A percentile compares a stretch with the other conserved stretches of the same genome.
Conservation (phyloP, 2,888 invertebrate species). For the Onthophagus sagittarius region DNA sequence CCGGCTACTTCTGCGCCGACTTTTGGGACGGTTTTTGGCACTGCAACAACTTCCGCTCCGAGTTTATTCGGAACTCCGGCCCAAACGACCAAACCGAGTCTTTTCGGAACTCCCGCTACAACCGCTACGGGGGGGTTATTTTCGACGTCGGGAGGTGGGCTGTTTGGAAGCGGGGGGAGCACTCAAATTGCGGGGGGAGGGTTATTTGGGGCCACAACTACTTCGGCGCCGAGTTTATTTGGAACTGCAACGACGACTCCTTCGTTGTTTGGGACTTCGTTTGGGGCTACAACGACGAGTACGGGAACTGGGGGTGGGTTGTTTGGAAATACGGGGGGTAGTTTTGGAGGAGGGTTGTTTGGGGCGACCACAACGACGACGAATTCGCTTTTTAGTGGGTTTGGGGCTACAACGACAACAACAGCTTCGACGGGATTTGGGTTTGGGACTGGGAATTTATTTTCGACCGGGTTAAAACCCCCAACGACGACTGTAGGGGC, state of each 20-base stretch:
- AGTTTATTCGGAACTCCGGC: conserved; percentile 23
- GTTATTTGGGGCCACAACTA: conserved; percentile 36
- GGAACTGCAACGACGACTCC: conserved; percentile 45
- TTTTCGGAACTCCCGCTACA: conserved; percentile 49
- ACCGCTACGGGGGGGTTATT: conserved; percentile 35
- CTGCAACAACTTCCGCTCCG: conserved; percentile 32
- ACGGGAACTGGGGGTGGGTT: conserved; percentile 18
- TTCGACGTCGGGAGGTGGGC: conserved; percentile 32
- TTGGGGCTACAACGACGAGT: conserved; percentile 40
- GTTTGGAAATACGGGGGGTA: conserved; percentile 20
- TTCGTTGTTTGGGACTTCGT: conserved; percentile 46
- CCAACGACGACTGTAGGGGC: conserved; percentile 43
- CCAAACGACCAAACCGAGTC: conserved; percentile 41
- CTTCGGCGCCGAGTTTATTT: conserved; percentile 46
- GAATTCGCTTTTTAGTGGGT: conserved; percentile 45
- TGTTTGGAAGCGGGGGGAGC: conserved; percentile 37
- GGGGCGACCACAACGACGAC: conserved; percentile 40
- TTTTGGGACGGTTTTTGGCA: conserved; percentile 36
- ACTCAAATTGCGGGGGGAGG: conserved; percentile 29
- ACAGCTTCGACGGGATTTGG: conserved; percentile 43
- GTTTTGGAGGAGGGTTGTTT: conserved; percentile 38
- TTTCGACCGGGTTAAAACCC: conserved; percentile 46
- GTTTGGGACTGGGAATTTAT: conserved; percentile 40
- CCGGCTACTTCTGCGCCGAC: conserved; percentile 34
- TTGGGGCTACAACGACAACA: conserved; percentile 44